These are phyloP conservation scores for Leptogaster cylindrica DNA, from an alignment of 2,888 invertebrate species.

Conservation along the genomic window DNA sequence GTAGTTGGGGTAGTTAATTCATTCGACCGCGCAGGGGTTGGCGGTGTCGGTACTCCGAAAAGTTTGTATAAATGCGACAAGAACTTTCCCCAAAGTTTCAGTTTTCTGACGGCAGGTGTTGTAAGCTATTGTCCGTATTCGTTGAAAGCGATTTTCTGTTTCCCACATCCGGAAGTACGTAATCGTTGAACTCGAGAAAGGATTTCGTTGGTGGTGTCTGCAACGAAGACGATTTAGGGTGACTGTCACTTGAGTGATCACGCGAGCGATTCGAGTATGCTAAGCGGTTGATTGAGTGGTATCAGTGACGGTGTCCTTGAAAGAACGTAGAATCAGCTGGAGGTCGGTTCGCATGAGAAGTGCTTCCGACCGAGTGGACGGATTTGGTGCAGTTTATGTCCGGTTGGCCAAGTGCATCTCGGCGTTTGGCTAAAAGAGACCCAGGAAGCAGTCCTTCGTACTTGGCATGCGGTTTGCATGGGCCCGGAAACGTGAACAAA, in stretches of 20 bases:
- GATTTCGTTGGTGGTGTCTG: no score
- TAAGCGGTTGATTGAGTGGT: conserved; percentile 15
- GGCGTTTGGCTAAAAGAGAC: neutral
- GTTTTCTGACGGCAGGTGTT: conserved; percentile 23
- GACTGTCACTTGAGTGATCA: conserved; percentile 15
- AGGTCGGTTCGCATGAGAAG: neutral
- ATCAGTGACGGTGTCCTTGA: neutral
- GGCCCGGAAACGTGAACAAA: neutral
- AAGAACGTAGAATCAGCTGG: neutral
- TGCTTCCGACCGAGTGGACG: neutral
- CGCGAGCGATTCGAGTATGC: conserved; percentile 7
- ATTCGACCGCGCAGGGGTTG: neutral
- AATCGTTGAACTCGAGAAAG: no score
- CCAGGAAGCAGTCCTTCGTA: neutral
- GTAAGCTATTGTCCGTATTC: neutral
- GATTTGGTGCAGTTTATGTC: neutral
- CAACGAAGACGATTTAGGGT: conserved; percentile 9
- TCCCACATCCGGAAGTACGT: no score
- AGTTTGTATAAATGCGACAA: conserved; percentile 40
- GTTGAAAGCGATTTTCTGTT: neutral
- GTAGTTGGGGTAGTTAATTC: neutral
- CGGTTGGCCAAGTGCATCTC: neutral
- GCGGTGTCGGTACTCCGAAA: conserved; percentile 1
- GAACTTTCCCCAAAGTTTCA: neutral
- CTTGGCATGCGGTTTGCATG: neutral